Base-by-base conservation (phyloP, 2,888 invertebrate genomes). In the Cetonia aurata region DNA sequence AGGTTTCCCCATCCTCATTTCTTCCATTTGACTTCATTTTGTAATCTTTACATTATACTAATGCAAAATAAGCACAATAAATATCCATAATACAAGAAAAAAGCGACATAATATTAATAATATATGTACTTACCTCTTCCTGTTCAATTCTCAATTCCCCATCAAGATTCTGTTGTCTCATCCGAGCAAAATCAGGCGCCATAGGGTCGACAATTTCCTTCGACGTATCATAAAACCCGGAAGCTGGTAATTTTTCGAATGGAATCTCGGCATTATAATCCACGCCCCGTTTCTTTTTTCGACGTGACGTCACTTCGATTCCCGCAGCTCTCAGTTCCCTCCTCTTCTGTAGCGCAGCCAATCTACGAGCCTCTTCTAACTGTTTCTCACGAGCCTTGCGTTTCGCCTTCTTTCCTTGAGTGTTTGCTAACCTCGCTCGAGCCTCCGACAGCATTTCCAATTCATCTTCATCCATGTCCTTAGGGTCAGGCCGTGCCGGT, bases 391-490 rank as follows among this genome's bases (percentile, higher is more conserved):
- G 89, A 0, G 99, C 99, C 85, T 96, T 96, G 72, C 96, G 89
- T 80, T 96, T 96, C 0, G 96, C 96, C 80, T 96, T 96, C 86
- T 95, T 93, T 57, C 99, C 98, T 81, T 99, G 98, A 0, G 99
- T 99, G 83, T 99, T 99, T 0, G 99, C 99, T 62, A 99, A 88
- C 81, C 99, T 92, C 1, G 99, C 99, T 79, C 99, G 90, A 0
- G 99, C 99, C 86, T 99, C 99, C 0, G 98, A 98, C 74, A 99
- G 85, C 99, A 99, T 99, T 86, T 99, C 99, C 84, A 99, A 85
- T 85, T 99, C 98, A 89, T 99, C 99, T 90, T 99, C 99, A 85
- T 99, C 99, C 99, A 99, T 99, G 82, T 99, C 99, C 80, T 99
- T 96, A 1, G 99, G 99, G 86, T 99, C 99, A 0, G 99, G 99